Base-by-base conservation (phyloP, 2,888 invertebrate genomes). In the Pristionchus arcanus region DNA sequence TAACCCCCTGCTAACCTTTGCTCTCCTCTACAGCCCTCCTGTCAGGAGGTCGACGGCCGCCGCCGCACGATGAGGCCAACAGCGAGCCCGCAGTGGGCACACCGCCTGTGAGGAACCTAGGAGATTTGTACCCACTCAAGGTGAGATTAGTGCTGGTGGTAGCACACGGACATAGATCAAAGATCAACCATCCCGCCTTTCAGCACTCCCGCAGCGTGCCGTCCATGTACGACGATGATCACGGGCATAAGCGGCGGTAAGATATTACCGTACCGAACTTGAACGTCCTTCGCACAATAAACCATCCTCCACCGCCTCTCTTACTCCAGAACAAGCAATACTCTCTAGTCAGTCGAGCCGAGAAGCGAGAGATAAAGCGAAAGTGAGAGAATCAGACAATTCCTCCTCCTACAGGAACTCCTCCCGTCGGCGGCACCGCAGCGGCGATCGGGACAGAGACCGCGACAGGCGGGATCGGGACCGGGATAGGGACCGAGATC, bases 121-220 rank as follows among this genome's bases (percentile, higher is more conserved):
- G 87, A 9, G 87, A 88, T 49, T 9, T 88, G 19, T 88, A 55
- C 21, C 87, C 87, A 25, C 71, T 88, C 11, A 49, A 88, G 74
- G 87, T 88, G 16, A 55, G 34, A 13, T 0, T n/a, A n/a, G n/a
- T n/a, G n/a, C n/a, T n/a, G n/a, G n/a, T n/a, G n/a, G n/a, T n/a
- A 49, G 42, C 42, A 11, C 42, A 49, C 42, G 42, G 68, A 15
- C 15, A 42, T 11, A 77, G 25, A 42, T 55, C 55, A 28, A 55
- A 84, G 31, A 28, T 55, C 31, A 59, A 55, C 21, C 2, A 21
- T 25, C 31, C 13, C 31, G 0, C 21, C 34, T 90, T 93, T 85
- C 91, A 94, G 92, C 94, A 92, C 74, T 92, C 93, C 1, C 92
- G 93, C 37, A 93, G 93, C 9, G 92, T 93, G 19, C 94, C 94